Base-by-base conservation (phyloP, 2,797 vertebrate species). In the Esox lucius region DNA sequence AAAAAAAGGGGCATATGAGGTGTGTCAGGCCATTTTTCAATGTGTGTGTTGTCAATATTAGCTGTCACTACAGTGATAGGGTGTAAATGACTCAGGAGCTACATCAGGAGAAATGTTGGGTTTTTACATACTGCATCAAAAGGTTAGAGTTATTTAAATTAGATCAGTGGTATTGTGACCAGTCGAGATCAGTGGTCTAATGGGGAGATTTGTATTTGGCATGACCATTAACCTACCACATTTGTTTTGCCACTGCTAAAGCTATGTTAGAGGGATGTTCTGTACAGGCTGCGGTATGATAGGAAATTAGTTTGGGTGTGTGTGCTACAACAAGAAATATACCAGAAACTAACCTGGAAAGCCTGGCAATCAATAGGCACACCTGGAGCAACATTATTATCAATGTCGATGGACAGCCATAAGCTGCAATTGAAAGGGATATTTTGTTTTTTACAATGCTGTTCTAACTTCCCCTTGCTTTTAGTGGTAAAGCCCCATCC, bases 71-170 rank as follows among this genome's bases (percentile, higher is more conserved):
- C 70, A 4, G 24, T 28, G 49, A 53, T 71, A 64, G 71, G 80
- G 56, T 70, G 75, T 73, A 78, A 80, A 85, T 88, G 78, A 89
- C 85, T 19, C 73, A 85, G 26, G 75, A 33, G 67, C 72, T 39
- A 42, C 48, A 22, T 59, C 53, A 72, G 46, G 0, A 70, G 70
- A 67, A 68, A 51, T 26, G 77, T 79, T 83, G 75, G 85, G 76
- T 79, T 73, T 0, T 86, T 81, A 88, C 86, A 91, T 86, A 74
- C 39, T 42, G 9, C 74, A 88, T 87, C 84, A 84, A 33, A 35
- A 67, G 53, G 78, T 72, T 68, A 75, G 80, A 82, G 84, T 84
- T 81, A 82, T 78, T 79, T 83, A 83, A 87, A 39, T 68, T 17
- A 46, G 5, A 46, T 46, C 42, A 46, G 42, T 46, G 5, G 39